These are phyloP conservation scores for Trissolcus brochymenae DNA, from an alignment of 2,888 invertebrate species.

Conservation along the genomic window DNA sequence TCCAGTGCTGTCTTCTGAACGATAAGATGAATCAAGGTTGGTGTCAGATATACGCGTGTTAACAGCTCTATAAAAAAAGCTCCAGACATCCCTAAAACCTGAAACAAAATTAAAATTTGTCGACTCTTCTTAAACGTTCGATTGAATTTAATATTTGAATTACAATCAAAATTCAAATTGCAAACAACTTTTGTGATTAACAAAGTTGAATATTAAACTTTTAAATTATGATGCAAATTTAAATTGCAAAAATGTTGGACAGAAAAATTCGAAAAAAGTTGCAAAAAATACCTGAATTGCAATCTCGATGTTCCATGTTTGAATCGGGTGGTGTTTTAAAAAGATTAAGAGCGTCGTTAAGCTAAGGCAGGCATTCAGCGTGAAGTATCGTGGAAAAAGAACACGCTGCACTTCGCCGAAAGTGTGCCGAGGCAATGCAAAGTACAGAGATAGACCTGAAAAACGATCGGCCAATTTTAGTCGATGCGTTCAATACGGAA, in stretches of 20 bases:
- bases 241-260: background rate
- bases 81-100: slow-evolving; percentile 82
- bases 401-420: slow-evolving; percentile 92
- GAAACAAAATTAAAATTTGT: slow-evolving; percentile 66
- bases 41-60: slow-evolving; percentile 86
- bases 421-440: slow-evolving; percentile 89
- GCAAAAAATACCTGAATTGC: slow-evolving; percentile 77
- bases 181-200: background rate
- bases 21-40: slow-evolving; percentile 85
- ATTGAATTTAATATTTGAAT: too few species aligned
- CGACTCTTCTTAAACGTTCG: background rate
- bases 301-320: slow-evolving; percentile 77
- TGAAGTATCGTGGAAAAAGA: slow-evolving; percentile 91
- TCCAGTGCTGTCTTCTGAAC: slow-evolving; percentile 86
- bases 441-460: slow-evolving; percentile 89
- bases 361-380: slow-evolving; percentile 86
- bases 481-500: slow-evolving; percentile 14
- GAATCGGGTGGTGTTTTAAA: slow-evolving; percentile 80
- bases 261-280: background rate
- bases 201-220: too few species aligned
- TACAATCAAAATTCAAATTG: background rate
- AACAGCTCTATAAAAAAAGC: slow-evolving; percentile 86
- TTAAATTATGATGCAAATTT: background rate
- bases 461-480: slow-evolving; percentile 21
- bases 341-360: slow-evolving; percentile 85